Conservation (phyloP, 2,797 vertebrate genomes). For the Sylvilagus floridanus region DNA sequence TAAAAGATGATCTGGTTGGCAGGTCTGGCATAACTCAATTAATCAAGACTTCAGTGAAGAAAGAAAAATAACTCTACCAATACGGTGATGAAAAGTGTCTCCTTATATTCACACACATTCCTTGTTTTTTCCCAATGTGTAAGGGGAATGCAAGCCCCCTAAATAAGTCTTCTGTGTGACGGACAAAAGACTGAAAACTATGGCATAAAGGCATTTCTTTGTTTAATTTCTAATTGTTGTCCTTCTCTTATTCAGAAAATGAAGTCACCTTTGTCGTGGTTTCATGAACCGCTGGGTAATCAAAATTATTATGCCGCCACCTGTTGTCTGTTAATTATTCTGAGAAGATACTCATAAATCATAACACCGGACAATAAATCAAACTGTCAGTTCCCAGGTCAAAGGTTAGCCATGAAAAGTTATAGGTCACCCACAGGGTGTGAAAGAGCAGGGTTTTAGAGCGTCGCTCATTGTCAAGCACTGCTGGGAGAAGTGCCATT, state of each 20-base stretch:
- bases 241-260: slow-evolving; percentile 89
- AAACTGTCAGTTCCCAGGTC: slow-evolving; percentile 97
- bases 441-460: slow-evolving; percentile 94
- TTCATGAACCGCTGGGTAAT: slow-evolving; percentile 93
- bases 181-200: slow-evolving; percentile 84
- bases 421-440: slow-evolving; percentile 96
- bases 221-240: slow-evolving; percentile 89
- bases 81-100: slow-evolving; percentile 73
- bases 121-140: slow-evolving; percentile 63
- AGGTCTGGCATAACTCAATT: slow-evolving; percentile 77
- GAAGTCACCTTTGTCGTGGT: slow-evolving; percentile 94
- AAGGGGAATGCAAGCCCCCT: slow-evolving; percentile 79
- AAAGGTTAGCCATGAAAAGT: slow-evolving; percentile 95
- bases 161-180: slow-evolving; percentile 85
- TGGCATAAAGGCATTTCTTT: slow-evolving; percentile 87
- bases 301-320: slow-evolving; percentile 96
- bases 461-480: slow-evolving; percentile 98
- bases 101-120: slow-evolving; percentile 71
- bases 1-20: slow-evolving; percentile 66
- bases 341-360: slow-evolving; percentile 99
- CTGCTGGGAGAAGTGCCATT: slow-evolving; percentile 93
- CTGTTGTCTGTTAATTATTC: slow-evolving; percentile 99
- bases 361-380: slow-evolving; percentile 99
- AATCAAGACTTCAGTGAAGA: slow-evolving; percentile 80
- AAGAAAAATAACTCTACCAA: slow-evolving; percentile 73